Conservation (phyloP, 2,113 vertebrate genomes). For the Gadus chalcogrammus region DNA sequence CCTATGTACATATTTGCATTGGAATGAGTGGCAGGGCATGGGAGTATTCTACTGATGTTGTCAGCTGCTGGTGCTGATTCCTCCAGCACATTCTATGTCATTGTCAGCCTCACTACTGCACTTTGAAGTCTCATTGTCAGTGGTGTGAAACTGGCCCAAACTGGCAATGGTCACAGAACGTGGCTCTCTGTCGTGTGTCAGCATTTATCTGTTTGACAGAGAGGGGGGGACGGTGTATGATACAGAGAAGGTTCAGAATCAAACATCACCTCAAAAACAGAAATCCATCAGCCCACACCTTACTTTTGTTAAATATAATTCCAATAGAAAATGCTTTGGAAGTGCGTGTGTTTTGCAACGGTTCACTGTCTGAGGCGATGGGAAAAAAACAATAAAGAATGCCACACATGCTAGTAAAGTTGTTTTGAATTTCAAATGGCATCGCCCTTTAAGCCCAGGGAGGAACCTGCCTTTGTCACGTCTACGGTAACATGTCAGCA, state of each 20-base stretch:
- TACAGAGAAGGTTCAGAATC: slow-evolving; percentile 12
- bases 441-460: slow-evolving; percentile 52
- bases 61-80: slow-evolving; percentile 20
- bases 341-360: slow-evolving; percentile 8
- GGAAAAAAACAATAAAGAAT: slow-evolving; percentile 20
- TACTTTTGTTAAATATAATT: slow-evolving; percentile 25
- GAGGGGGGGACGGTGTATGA: slow-evolving; percentile 4
- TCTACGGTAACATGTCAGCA: slow-evolving; percentile 50
- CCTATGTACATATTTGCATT: background rate
- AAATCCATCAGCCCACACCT: slow-evolving; percentile 22
- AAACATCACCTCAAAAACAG: slow-evolving; percentile 15
- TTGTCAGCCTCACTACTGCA: slow-evolving; percentile 14
- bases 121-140: slow-evolving; percentile 34
- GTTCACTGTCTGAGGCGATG: slow-evolving; percentile 16
- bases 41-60: slow-evolving; percentile 7
- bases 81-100: slow-evolving; percentile 33
- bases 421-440: slow-evolving; percentile 41
- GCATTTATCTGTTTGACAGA: slow-evolving; percentile 1
- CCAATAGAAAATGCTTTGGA: slow-evolving; percentile 24
- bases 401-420: slow-evolving; percentile 33
- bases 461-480: slow-evolving; percentile 61
- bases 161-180: slow-evolving; percentile 18
- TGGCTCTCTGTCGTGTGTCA: slow-evolving; percentile 8
- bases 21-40: slow-evolving; percentile 7
- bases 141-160: slow-evolving; percentile 20